Conservation (phyloP, 2,888 invertebrate genomes). For the Taphrorychus bicolor region DNA sequence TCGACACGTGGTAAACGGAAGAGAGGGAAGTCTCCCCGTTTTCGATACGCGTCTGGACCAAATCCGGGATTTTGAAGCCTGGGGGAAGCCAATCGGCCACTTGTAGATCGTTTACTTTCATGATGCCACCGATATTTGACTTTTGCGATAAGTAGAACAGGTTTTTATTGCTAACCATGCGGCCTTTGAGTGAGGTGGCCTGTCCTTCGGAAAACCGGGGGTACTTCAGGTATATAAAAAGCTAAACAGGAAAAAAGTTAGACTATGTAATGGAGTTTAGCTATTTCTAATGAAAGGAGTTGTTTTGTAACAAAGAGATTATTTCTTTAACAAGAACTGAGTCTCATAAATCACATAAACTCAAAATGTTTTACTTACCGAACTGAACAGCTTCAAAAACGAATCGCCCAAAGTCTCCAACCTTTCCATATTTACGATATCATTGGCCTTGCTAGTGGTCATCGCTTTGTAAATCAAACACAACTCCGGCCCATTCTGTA, state of each 20-base stretch:
- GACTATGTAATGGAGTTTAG: too few relatives aligned
- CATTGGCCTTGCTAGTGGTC: constrained; percentile 75
- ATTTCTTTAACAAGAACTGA: too few relatives aligned
- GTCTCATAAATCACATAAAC: too few relatives aligned
- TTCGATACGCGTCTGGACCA: constrained; percentile 59
- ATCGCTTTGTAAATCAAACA: constrained; percentile 67
- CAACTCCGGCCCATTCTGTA: constrained; percentile 61
- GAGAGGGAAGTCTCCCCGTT: constrained; percentile 57
- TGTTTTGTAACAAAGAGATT: not conserved
- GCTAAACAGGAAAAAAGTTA: constrained; percentile 19
- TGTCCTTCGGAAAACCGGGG: constrained; percentile 78
- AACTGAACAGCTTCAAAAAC: constrained; percentile 81
- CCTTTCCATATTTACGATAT: constrained; percentile 81
- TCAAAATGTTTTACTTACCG: constrained; percentile 53
- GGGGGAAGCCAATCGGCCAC: constrained; percentile 83
- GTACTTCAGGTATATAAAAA: constrained; percentile 76
- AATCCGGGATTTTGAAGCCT: constrained; percentile 68
- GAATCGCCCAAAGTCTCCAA: constrained; percentile 90
- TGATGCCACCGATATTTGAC: constrained; percentile 65
- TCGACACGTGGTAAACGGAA: constrained; percentile 61
- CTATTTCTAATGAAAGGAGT: too few relatives aligned
- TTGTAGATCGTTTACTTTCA: constrained; percentile 73
- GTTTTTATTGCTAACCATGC: constrained; percentile 84
- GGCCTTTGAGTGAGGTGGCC: constrained; percentile 75
- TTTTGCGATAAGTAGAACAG: constrained; percentile 75